Percentiles rank a stretch among this genome's conserved stretches.
Conservation (phyloP, 2,888 invertebrate species). For the Melitaea athalia region DNA sequence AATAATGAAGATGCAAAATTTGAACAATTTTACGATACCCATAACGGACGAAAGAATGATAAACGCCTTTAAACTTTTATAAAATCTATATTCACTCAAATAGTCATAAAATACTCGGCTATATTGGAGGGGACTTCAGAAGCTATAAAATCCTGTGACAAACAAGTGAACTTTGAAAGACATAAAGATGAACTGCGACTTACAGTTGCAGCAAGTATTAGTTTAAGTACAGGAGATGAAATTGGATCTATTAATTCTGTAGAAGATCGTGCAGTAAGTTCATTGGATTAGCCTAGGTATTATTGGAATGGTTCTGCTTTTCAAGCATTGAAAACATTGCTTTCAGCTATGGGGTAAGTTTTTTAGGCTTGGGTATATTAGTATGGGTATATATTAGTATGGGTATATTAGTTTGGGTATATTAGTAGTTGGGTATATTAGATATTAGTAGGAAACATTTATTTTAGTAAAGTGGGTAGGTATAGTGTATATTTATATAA, state of each 20-base stretch:
- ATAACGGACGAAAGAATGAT: background rate
- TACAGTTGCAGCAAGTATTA: conserved; percentile 19
- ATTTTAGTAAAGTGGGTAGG: too few species aligned
- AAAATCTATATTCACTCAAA: conserved; percentile 31
- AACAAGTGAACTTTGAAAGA: conserved; percentile 36
- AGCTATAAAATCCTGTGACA: conserved; percentile 33
- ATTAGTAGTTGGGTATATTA: too few species aligned
- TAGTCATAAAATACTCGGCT: conserved; percentile 30
- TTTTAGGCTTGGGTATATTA: too few species aligned
- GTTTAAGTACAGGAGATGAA: conserved; percentile 23
- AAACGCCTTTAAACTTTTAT: conserved; percentile 17
- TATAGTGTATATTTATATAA: too few species aligned
- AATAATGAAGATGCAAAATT: too few species aligned
- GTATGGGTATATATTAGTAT: too few species aligned
- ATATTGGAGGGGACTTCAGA: conserved; percentile 31
- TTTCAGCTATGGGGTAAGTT: too few species aligned
- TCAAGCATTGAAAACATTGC: background rate
- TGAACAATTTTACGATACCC: background rate
- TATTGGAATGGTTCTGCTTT: background rate
- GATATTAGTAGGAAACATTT: too few species aligned
- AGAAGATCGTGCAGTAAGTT: background rate
- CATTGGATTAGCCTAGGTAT: background rate
- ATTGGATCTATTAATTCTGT: background rate
- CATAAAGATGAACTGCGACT: conserved; percentile 23
- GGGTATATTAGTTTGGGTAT: too few species aligned